phyloP scores from a whole-genome alignment of 1,140 invertebrate genomes.

The Neomicropteryx cornuta region DNA sequence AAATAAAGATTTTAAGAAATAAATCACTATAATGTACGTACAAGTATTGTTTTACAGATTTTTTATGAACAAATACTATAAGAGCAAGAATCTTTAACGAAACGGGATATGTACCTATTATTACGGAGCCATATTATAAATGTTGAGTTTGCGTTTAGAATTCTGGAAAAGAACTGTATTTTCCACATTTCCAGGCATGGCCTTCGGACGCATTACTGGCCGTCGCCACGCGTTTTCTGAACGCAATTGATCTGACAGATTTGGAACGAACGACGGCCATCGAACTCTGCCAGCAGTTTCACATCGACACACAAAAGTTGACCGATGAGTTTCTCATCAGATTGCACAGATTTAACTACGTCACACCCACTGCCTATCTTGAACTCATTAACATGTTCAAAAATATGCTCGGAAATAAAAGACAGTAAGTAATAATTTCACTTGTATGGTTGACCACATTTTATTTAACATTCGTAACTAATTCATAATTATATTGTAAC shows the following conservation, averaged over 20 bases:
- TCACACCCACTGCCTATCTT: constrained; percentile 90
- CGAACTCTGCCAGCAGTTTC: constrained; percentile 84
- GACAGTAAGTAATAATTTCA: constrained; percentile 43
- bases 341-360: constrained; percentile 71
- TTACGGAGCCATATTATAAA: too few relatives aligned
- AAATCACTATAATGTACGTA: neutral
- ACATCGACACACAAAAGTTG: constrained; percentile 69
- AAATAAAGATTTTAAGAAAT: too few relatives aligned
- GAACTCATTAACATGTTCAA: constrained; percentile 90
- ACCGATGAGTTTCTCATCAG: constrained; percentile 63
- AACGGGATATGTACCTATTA: too few relatives aligned
- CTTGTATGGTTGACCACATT: neutral
- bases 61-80: constrained; percentile 1
- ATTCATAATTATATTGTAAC: neutral
- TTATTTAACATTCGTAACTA: too few relatives aligned
- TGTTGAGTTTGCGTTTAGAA: too few relatives aligned
- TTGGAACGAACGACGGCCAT: constrained; percentile 61
- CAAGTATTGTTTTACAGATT: neutral
- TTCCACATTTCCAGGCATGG: constrained; percentile 72
- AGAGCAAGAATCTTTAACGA: too few relatives aligned
- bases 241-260: constrained; percentile 71
- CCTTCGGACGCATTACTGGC: constrained; percentile 86
- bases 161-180: too few relatives aligned
- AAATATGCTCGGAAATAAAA: constrained; percentile 63
- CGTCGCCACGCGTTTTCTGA: constrained; percentile 79